phyloP scores from a whole-genome alignment of 2,113 vertebrate species.

The Thalassarche chlororhynchos region DNA sequence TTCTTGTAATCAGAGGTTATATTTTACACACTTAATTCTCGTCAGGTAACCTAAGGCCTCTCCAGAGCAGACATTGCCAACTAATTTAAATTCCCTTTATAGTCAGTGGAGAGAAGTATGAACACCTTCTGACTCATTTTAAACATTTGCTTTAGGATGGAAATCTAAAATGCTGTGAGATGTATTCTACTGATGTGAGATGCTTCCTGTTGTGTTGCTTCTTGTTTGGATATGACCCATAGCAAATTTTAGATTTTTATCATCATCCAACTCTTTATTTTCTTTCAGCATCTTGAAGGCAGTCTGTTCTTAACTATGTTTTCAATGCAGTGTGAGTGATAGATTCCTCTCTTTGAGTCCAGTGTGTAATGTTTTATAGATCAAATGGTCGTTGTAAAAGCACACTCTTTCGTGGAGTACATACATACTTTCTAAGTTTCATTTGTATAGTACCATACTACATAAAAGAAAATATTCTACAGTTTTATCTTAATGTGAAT shows the following conservation, averaged over 20 bases:
- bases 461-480: neutral
- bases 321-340: neutral
- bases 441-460: neutral
- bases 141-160: neutral
- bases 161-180: neutral
- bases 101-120: neutral
- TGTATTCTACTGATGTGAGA: neutral
- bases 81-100: neutral
- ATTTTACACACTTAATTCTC: neutral
- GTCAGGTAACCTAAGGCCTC: neutral
- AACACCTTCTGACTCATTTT: neutral
- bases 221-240: neutral
- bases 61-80: neutral
- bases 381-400: neutral
- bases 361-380: neutral
- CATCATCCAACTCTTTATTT: neutral
- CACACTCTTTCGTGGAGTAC: neutral
- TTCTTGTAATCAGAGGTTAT: neutral
- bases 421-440: neutral
- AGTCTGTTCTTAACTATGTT: neutral
- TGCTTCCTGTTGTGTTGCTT: neutral
- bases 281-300: neutral
- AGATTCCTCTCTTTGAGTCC: neutral
- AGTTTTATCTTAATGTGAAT: neutral
- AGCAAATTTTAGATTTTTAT: neutral